Base-by-base conservation (phyloP, 2,113 vertebrate species). In the Notechis scutatus region DNA sequence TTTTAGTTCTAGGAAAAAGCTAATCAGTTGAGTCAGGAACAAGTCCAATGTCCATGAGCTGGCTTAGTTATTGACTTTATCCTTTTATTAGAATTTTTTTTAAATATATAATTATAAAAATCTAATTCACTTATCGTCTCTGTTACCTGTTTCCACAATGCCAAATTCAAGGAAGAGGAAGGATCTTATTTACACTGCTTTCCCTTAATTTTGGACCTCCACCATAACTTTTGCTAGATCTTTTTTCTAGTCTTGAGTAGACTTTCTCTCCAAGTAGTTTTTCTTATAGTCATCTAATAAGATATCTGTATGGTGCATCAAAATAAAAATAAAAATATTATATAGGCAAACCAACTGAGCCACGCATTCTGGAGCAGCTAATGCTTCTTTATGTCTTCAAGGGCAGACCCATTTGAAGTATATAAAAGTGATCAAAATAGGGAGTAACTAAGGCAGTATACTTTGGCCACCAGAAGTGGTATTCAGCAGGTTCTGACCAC, bases 11-110 rank as follows among this genome's bases (percentile, higher is more conserved):
- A 69, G 29, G 20, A 56, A 85, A 85, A 34, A 85, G 42, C 21
- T 85, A 24, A 23, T 23, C 24, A 10, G n/a, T 29, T 74, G 12
- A 34, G 5, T 85, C 50, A 91, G 23, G 57, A 26, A 15, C 69
- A 91, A 54, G 9, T 69, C 15, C 47, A 15, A 56, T 81, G 14
- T 91, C 11, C 29, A 52, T 34, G 5, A 21, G 18, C 34, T 47
- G n/a, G 8, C 54, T 56, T 69, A 14, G 29, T 10, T n/a, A 69
- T 69, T 69, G 21, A 61, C 90, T 29, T 90, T 94, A 94, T 93
- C 85, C 12, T 29, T 29, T 52, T 29, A 52, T 52, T 50, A 50
- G 0, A 50, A 10, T 50, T 50, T 50, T 50, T 50, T 50, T 10
- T 10, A 50, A 50, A 50, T 47, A 45, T 4, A 50, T 50, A 50